phyloP scores from a whole-genome alignment of 2,888 invertebrate genomes.

The Junonia oenone region DNA sequence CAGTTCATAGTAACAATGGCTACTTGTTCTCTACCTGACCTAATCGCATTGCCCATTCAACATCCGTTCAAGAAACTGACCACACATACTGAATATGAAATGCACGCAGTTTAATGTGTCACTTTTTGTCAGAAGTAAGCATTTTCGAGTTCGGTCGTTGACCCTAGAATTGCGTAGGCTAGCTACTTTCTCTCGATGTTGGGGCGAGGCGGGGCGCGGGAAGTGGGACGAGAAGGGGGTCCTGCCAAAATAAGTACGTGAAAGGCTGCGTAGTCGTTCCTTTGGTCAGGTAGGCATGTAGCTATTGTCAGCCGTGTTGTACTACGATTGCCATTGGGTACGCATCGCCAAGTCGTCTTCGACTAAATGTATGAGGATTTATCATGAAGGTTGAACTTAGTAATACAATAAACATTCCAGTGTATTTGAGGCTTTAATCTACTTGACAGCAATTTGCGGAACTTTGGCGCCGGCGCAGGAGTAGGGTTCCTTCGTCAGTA shows the following conservation, averaged over 20 bases:
- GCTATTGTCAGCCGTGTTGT: conserved; percentile 11
- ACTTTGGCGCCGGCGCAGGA: not conserved
- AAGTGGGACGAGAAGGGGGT: conserved; percentile 62
- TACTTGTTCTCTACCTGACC: conserved; percentile 44
- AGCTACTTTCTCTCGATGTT: conserved; percentile 75
- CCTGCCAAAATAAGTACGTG: conserved; percentile 78
- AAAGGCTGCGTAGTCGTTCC: conserved; percentile 68
- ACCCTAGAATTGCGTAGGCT: conserved; percentile 77
- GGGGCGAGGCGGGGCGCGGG: conserved; percentile 52
- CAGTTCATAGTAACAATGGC: conserved; percentile 24
- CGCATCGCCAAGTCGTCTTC: not conserved
- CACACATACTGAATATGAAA: conserved; percentile 74
- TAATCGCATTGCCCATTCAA: conserved; percentile 59
- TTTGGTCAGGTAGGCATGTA: conserved; percentile 29
- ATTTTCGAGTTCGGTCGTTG: conserved; percentile 76
- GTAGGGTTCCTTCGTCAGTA: not conserved
- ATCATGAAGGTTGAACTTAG: not conserved
- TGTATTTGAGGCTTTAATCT: not conserved
- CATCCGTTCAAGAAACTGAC: conserved; percentile 67
- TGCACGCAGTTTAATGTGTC: conserved; percentile 71
- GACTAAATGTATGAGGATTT: not conserved
- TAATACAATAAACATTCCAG: not conserved
- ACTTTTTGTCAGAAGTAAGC: conserved; percentile 74
- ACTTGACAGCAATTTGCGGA: not conserved
- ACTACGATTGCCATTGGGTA: conserved; percentile 6